These are phyloP conservation scores for Hydrolagus colliei DNA, from an alignment of 2,797 vertebrate species.

Conservation along the genomic window DNA sequence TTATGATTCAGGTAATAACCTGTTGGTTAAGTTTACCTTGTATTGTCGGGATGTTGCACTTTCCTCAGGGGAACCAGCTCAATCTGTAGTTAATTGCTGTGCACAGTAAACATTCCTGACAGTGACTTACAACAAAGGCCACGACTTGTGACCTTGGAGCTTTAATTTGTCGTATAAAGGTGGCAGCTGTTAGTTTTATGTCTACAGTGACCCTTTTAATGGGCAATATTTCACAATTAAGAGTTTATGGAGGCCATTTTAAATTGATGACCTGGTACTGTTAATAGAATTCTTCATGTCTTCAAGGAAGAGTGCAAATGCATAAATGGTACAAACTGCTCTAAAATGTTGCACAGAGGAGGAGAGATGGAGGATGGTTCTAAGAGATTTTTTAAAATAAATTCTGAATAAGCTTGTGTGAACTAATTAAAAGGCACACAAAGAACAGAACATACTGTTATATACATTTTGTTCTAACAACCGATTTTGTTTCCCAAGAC, in stretches of 20 bases:
- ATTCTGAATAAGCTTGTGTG: no score
- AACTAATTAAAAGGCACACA: no score
- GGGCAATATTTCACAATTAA: not conserved
- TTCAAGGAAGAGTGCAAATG: not conserved
- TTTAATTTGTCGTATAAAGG: no score
- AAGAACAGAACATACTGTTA: slow-evolving; percentile 1
- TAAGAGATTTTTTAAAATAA: no score
- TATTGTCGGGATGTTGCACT: not conserved
- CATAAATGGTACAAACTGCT: not conserved
- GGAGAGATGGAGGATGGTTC: no score
- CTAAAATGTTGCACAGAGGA: not conserved
- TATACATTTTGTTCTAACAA: no score
- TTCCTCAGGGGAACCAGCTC: not conserved
- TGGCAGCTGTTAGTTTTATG: not conserved
- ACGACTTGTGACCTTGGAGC: not conserved
- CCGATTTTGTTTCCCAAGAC: not conserved
- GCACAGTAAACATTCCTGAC: not conserved
- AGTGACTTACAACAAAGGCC: not conserved
- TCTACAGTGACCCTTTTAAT: not conserved
- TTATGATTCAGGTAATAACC: not conserved
- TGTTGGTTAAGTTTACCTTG: slow-evolving; percentile 1
- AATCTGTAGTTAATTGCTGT: not conserved
- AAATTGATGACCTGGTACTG: not conserved
- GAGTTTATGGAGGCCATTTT: not conserved
- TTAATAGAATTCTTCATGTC: not conserved